Evolutionary conservation across 2,797 vertebrate genomes (phyloP).

Genomic region (Acanthis flammea): DNA sequence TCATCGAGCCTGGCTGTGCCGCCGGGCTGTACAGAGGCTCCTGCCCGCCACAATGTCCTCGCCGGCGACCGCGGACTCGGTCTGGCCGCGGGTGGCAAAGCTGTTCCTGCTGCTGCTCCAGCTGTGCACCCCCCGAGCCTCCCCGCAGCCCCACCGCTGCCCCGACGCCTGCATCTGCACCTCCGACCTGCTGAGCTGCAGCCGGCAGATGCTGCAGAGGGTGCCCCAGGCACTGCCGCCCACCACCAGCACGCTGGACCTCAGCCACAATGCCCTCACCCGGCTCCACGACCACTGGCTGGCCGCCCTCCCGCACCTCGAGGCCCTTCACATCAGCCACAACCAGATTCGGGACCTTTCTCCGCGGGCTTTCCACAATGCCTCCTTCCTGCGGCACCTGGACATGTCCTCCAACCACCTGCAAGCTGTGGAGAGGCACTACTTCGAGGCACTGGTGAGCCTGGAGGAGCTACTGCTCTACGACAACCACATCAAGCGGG

Average conservation of each 20-base stretch:
- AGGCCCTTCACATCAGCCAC: constrained; percentile 81
- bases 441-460: constrained; percentile 80
- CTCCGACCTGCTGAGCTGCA: constrained; percentile 90
- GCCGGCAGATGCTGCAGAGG: constrained; percentile 67
- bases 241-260: constrained; percentile 80
- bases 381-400: constrained; percentile 81
- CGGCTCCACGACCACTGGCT: constrained; percentile 77
- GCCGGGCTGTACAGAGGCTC: neutral
- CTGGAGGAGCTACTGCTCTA: constrained; percentile 89
- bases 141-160: constrained; percentile 55
- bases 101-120: constrained; percentile 60
- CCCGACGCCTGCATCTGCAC: constrained; percentile 81
- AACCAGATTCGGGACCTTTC: constrained; percentile 78
- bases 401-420: constrained; percentile 92
- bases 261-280: constrained; percentile 86
- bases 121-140: neutral
- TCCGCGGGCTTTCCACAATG: constrained; percentile 79
- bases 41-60: constrained; percentile 37
- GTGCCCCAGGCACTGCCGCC: constrained; percentile 76
- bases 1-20: neutral
- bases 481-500: constrained; percentile 82
- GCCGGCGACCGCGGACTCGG: neutral
- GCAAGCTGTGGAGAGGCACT: constrained; percentile 73
- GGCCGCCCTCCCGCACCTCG: constrained; percentile 77
- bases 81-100: constrained; percentile 38